Conservation (phyloP, 2,797 vertebrate genomes). For the Neopelma chrysocephalum region DNA sequence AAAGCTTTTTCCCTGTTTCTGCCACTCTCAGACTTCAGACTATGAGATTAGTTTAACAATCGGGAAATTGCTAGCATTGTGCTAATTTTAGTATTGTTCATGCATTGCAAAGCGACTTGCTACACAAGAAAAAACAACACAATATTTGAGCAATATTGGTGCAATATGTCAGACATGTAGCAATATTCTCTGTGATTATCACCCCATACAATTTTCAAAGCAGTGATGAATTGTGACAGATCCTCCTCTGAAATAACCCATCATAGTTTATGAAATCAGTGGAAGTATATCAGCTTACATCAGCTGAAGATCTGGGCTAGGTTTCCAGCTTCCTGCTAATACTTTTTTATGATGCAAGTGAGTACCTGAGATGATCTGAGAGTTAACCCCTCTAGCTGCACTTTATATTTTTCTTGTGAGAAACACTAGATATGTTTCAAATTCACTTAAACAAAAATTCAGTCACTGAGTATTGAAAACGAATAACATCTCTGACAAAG, state of each 20-base stretch:
- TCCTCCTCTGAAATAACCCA: constrained; percentile 52
- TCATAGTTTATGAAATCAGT: constrained; percentile 42
- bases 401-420: background rate
- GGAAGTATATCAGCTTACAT: constrained; percentile 39
- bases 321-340: constrained; percentile 42
- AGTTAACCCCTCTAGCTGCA: background rate
- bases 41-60: constrained; percentile 12
- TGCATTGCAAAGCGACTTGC: constrained; percentile 23
- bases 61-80: constrained; percentile 37
- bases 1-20: constrained; percentile 13
- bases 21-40: background rate
- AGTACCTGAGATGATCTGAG: constrained; percentile 1
- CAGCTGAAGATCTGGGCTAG: constrained; percentile 30
- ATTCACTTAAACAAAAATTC: background rate
- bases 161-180: constrained; percentile 66
- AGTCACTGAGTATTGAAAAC: background rate
- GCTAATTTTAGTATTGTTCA: constrained; percentile 61
- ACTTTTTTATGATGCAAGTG: background rate
- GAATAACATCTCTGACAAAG: background rate
- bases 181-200: constrained; percentile 66
- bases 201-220: constrained; percentile 66
- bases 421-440: background rate
- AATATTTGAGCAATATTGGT: constrained; percentile 58
- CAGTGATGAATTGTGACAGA: constrained; percentile 58
- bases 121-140: constrained; percentile 20